Conservation (phyloP, 2,888 invertebrate genomes). For the Carabus problematicus region DNA sequence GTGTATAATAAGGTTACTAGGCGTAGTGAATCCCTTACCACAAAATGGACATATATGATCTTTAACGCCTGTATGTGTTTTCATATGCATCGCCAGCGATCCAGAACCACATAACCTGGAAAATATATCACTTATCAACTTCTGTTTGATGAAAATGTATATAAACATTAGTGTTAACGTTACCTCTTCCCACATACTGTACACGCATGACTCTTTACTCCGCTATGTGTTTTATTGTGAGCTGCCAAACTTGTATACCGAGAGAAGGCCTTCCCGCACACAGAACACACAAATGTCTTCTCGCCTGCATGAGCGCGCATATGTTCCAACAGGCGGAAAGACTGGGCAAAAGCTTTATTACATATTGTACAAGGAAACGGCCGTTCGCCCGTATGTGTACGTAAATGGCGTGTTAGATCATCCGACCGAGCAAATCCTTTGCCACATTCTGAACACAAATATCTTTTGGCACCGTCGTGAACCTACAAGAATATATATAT, state of each 20-base stretch:
- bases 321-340: conserved; percentile 57
- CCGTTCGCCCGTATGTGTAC: conserved; percentile 59
- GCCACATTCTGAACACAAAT: conserved; percentile 58
- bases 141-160: not conserved
- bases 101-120: conserved; percentile 56
- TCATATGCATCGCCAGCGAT: conserved; percentile 60
- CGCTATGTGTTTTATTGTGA: conserved; percentile 57
- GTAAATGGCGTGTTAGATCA: conserved; percentile 56
- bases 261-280: conserved; percentile 58
- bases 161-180: conserved; percentile 43
- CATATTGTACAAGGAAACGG: conserved; percentile 58
- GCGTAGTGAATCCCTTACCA: conserved; percentile 57
- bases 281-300: conserved; percentile 56
- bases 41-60: conserved; percentile 57
- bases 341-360: conserved; percentile 56
- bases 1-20: conserved; percentile 57
- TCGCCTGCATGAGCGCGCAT: conserved; percentile 57
- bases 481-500: conserved; percentile 47
- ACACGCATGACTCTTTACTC: conserved; percentile 56
- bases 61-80: conserved; percentile 60
- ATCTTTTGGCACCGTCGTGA: conserved; percentile 55
- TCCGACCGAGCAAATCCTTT: conserved; percentile 58
- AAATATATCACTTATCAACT: conserved; percentile 23
- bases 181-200: conserved; percentile 58
- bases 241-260: conserved; percentile 56